A percentile compares a stretch with the other conserved stretches of the same genome.
phyloP scores from a whole-genome alignment of 2,113 vertebrate genomes.

The Ursus arctos region DNA sequence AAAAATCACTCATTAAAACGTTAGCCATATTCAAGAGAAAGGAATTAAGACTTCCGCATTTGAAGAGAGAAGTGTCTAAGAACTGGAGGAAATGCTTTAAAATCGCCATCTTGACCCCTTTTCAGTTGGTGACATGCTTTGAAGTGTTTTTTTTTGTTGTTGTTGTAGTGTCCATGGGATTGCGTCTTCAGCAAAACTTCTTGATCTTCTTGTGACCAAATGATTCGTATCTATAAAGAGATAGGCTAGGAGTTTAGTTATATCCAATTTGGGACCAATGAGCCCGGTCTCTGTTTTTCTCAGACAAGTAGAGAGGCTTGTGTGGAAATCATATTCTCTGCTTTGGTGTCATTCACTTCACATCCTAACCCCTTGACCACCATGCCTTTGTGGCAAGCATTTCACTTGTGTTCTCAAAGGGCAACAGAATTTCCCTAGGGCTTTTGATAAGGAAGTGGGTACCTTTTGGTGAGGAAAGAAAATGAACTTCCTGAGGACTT shows the following conservation, averaged over 20 bases:
- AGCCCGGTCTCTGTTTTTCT: not conserved
- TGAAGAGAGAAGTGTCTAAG: not conserved
- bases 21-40: not conserved
- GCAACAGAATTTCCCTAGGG: not conserved
- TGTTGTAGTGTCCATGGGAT: not conserved
- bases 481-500: conserved; percentile 13
- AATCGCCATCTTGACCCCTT: too few relatives aligned
- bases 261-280: not conserved
- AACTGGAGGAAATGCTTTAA: not conserved
- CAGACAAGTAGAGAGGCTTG: not conserved
- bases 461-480: not conserved
- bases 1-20: not conserved
- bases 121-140: not conserved
- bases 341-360: not conserved
- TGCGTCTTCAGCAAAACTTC: not conserved
- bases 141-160: not conserved
- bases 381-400: accelerated
- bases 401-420: not conserved
- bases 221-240: not conserved
- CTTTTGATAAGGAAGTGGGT: not conserved
- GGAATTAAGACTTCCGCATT: not conserved
- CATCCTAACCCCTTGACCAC: not conserved
- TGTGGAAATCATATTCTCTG: not conserved
- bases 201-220: not conserved
- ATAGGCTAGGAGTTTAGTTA: not conserved